A percentile compares a stretch with the other conserved stretches of the same genome.
Evolutionary conservation across 1,140 invertebrate species (phyloP).

Genomic region (Aphaenogaster rudis): DNA sequence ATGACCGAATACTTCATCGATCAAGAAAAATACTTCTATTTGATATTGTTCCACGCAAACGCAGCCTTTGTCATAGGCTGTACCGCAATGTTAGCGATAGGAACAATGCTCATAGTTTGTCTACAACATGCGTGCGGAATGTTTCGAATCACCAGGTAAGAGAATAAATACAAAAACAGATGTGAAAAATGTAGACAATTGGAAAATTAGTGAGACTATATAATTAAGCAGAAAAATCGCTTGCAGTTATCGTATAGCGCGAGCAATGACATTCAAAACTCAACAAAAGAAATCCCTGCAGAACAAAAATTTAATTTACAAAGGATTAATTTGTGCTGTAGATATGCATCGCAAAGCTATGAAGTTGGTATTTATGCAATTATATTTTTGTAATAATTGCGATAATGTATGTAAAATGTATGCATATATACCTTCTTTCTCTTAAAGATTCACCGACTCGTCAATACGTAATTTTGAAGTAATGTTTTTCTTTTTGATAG

Average conservation of each 20-base stretch:
- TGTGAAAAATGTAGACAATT: neutral
- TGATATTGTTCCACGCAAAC: too few relatives aligned
- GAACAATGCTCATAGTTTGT: too few relatives aligned
- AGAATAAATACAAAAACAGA: neutral
- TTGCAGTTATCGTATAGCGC: conserved; percentile 9
- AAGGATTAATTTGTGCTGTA: too few relatives aligned
- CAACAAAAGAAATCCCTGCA: too few relatives aligned
- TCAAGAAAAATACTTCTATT: too few relatives aligned
- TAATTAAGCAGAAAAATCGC: neutral
- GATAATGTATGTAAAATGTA: neutral
- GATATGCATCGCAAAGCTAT: too few relatives aligned
- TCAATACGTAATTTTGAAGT: neutral
- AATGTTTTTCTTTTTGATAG: neutral
- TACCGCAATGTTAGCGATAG: too few relatives aligned
- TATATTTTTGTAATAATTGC: neutral
- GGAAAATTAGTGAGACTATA: neutral
- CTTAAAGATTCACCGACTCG: neutral
- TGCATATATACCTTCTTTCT: neutral
- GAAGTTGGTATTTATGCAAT: too few relatives aligned
- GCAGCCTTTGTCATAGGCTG: too few relatives aligned
- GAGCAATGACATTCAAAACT: neutral
- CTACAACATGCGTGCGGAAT: too few relatives aligned
- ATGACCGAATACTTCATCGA: too few relatives aligned
- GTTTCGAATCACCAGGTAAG: too few relatives aligned
- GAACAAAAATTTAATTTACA: neutral